phyloP scores from a whole-genome alignment of 2,113 vertebrate genomes.

The Protomyctophum bolini region DNA sequence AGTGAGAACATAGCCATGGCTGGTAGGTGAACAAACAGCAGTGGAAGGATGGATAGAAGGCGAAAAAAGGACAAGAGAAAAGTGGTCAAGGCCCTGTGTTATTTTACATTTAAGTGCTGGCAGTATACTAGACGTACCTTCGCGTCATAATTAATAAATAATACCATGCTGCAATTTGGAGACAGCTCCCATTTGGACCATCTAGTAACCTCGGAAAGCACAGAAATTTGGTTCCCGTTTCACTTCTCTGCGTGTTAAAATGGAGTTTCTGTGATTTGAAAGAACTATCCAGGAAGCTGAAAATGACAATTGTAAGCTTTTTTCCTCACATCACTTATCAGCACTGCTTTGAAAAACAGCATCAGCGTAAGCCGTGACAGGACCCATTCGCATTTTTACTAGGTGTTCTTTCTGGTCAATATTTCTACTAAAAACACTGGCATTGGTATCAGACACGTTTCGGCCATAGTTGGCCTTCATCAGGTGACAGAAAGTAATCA shows the following conservation, averaged over 20 bases:
- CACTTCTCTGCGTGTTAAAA: not conserved
- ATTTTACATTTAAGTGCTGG: conserved; percentile 62
- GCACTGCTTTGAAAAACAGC: not conserved
- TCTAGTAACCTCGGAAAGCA: not conserved
- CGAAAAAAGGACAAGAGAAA: not conserved
- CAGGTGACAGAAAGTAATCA: too few relatives aligned
- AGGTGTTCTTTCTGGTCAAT: not conserved
- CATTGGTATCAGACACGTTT: too few relatives aligned
- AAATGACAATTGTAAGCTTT: not conserved
- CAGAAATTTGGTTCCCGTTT: conserved; percentile 18
- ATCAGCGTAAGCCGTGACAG: conserved; percentile 9
- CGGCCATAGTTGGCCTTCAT: too few relatives aligned
- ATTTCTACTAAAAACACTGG: conserved; percentile 5
- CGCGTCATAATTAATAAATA: conserved; percentile 47
- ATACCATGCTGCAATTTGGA: conserved; percentile 29
- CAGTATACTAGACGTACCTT: conserved; percentile 64
- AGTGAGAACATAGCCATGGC: conserved; percentile 21
- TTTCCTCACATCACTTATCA: too few relatives aligned
- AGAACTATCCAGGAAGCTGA: not conserved
- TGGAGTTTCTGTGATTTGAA: not conserved
- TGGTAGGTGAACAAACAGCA: conserved; percentile 33
- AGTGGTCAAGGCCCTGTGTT: conserved; percentile 50
- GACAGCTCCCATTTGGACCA: not conserved
- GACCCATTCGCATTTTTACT: not conserved
- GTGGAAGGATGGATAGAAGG: not conserved